Evolutionary conservation across 2,113 vertebrate species (phyloP), one percentile per base, ranked within the genome.

Genomic region (Dasyurus viverrinus): DNA sequence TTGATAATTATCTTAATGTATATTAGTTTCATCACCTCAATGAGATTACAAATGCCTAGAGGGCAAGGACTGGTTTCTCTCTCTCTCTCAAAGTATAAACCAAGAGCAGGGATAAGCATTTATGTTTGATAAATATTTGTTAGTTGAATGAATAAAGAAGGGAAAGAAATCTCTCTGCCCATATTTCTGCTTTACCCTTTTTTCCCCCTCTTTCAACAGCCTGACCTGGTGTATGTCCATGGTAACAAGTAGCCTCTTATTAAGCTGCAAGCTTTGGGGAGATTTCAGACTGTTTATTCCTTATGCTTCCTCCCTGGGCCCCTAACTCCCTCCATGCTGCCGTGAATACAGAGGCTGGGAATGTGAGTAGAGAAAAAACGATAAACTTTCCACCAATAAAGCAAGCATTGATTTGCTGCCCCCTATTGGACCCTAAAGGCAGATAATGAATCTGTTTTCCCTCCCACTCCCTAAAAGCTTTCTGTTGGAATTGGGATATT

Each of bases 341-440:
- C 95, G 92, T 8, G 90, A 46, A 53, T 42, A 24, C 2, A 27
- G 22, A 76, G n/a, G 53, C 47, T 26, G 36, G 48, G 91, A 89
- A 54, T 16, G 3, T 16, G 6, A 84, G 68, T 22, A 42, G 19
- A 84, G 36, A 84, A 84, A 84, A 84, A 68, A 16, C 1, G 52
- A 11, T 27, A 89, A 76, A n/a, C 68, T 3, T 93, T 93, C 53
- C 52, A 22, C 25, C 50, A 12, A 0, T 22, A 1, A 0, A 0
- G 54, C 92, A 0, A 84, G 27, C 48, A 54, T 46, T 92, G 91
- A 3, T 84, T 95, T 98, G 97, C 96, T n/a, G 96, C 98, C 98
- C 97, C 96, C 98, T 98, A 96, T 97, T 94, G 98, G 84, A 30
- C 0, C 0, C 2, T 0, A 24, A 89, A 91, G 22, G 91, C 0